Percentiles rank a stretch among this genome's conserved stretches.
phyloP scores from a whole-genome alignment of 2,888 invertebrate species.

The Chironomus riparius region DNA sequence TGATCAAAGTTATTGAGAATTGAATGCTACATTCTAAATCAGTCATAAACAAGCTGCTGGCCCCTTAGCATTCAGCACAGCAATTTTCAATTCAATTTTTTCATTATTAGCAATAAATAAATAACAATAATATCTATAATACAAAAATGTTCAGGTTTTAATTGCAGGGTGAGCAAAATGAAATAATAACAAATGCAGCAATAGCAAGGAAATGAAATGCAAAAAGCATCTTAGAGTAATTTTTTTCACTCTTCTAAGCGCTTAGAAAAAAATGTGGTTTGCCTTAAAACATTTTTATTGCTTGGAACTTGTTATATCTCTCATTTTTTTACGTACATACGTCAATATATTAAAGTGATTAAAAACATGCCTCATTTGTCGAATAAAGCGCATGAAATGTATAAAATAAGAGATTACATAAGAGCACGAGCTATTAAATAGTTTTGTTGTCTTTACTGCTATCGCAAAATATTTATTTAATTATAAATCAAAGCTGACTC shows the following conservation, averaged over 20 bases:
- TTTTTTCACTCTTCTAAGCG: slow-evolving; percentile 5
- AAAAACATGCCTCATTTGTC: slow-evolving; percentile 27
- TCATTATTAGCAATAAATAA: no score
- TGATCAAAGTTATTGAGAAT: no score
- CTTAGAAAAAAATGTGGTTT: slow-evolving; percentile 19
- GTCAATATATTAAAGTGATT: slow-evolving; percentile 26
- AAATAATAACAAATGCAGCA: neutral
- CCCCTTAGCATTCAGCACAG: no score
- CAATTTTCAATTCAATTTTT: no score
- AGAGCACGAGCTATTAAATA: slow-evolving; percentile 25
- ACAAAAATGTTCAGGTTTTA: neutral
- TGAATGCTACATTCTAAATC: no score
- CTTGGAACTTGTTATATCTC: slow-evolving; percentile 2
- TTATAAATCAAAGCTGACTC: neutral
- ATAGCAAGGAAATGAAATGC: neutral
- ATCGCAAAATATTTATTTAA: neutral
- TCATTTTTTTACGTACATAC: neutral
- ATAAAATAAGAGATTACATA: slow-evolving; percentile 20
- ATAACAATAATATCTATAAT: no score
- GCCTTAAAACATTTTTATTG: slow-evolving; percentile 18
- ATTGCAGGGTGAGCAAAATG: neutral
- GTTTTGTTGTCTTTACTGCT: neutral
- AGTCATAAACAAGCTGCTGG: no score
- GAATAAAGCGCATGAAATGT: slow-evolving; percentile 17
- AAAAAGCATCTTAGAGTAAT: neutral